Base-by-base conservation (phyloP, 1,140 invertebrate species). In the Calliphora vicina region DNA sequence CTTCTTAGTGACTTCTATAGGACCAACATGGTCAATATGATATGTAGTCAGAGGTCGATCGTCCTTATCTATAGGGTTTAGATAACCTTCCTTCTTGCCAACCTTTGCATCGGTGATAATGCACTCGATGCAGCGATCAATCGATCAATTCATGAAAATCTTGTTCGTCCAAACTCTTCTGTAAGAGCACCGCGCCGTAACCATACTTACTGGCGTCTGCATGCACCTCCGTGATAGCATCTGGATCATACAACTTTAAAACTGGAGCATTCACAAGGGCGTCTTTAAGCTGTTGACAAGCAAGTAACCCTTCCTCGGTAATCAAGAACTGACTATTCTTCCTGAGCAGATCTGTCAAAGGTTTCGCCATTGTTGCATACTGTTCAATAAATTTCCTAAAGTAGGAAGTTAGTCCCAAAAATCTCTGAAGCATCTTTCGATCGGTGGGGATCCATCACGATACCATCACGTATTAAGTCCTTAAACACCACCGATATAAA, bases 31-130 rank as follows among this genome's bases (percentile, higher is more conserved):
- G 26, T 85, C 84, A 15, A 85, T 20, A 72, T 85, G 84, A 0
- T 84, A 85, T 3, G 87, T 88, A 29, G 71, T 17, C 5, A 88
- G 78, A 12, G 88, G 86, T 2, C 82, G 25, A 23, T 87, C 86
- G 4, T 83, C 86, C 81, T 87, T 91, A 1, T 85, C 85, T 10
- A 91, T 86, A 0, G 86, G 85, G 72, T 90, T 74, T n/a, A 91
- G 67, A 27, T 84, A 86, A 10, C 88, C 91, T 85, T 92, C 89
- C 80, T 88, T 84, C 83, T 91, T 92, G 3, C 91, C 91, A 78
- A 76, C 61, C 17, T 89, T 90, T 43, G 80, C 29, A 4, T 35
- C 29, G 29, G 29, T 35, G 29, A 35, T 35, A 8, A 35, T 35
- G 29, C 29, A 35, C 83, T 83, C 45, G 3, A 91, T 73, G 82